Base-by-base conservation (phyloP, 2,888 invertebrate species). In the Magallana nippona region DNA sequence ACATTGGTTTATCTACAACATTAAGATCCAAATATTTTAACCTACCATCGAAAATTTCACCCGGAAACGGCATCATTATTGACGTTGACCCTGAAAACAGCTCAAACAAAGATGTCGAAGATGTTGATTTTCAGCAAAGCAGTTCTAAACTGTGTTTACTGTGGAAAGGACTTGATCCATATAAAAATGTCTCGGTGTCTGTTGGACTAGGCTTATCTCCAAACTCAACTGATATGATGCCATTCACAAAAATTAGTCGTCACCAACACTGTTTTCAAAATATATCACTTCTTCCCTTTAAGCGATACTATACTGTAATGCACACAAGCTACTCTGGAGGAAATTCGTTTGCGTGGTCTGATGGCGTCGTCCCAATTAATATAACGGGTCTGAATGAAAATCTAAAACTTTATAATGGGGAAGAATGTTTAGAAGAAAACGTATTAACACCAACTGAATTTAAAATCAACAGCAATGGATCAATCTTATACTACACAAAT, bases 41-140 rank as follows among this genome's bases (percentile, higher is more conserved):
- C 8, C 15, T 71, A 10, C 71, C 71, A 10, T 71, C 71, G 5
- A 27, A 71, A 32, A 32, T 32, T 71, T 32, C 71, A 27, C 71
- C 27, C 27, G 71, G 71, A 15, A 15, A 71, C 17, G 71, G 71
- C 32, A 27, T 71, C 13, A 32, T 71, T 15, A 13, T 71, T 13
- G 71, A 71, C 32, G 27, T 71, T 27, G 71, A 71, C 27, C 71
- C 71, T 27, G 71, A 71, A 22, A 22, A 5, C 22, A 22, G 22
- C 32, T 71, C 32, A 13, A 15, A 10, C 71, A 27, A 63, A 2
- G 27, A 15, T 1, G 5, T 27, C 15, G 32, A 71, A 44, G 71
- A 71, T 71, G 27, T 27, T 32, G 71, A 71, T 27, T 71, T 13
- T 71, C 71, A 71, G 71, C 11, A 27, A 71, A 22, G 32, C 71